Evolutionary conservation across 2,113 vertebrate species (phyloP).

Genomic region (Paramormyrops kingsleyae): DNA sequence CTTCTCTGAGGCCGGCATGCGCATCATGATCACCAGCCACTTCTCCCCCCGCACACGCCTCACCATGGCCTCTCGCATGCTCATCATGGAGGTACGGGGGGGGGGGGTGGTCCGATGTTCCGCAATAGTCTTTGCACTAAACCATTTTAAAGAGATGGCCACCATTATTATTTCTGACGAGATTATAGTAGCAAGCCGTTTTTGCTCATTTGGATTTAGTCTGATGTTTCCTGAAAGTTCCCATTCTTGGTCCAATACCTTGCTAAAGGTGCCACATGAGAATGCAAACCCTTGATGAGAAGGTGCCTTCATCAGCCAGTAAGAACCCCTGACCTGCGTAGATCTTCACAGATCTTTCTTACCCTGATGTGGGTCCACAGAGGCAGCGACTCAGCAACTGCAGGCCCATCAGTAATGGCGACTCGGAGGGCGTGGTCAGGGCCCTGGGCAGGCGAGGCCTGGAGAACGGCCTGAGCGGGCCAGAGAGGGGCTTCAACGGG

Average conservation of each 20-base stretch:
- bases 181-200: background rate
- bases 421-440: slow-evolving; percentile 75
- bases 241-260: background rate
- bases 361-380: slow-evolving; percentile 54
- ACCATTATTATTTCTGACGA: background rate
- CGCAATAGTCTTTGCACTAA: background rate
- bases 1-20: slow-evolving; percentile 76
- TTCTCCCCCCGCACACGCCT: slow-evolving; percentile 77
- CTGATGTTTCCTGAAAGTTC: background rate
- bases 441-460: slow-evolving; percentile 69
- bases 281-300: background rate
- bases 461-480: slow-evolving; percentile 74
- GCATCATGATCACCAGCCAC: slow-evolving; percentile 82
- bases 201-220: background rate
- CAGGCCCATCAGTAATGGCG: slow-evolving; percentile 72
- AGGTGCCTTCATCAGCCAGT: background rate
- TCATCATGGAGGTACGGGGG: slow-evolving; percentile 73
- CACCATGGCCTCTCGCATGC: slow-evolving; percentile 80
- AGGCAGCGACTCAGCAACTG: slow-evolving; percentile 88
- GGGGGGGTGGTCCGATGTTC: background rate
- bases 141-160: background rate
- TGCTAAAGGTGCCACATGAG: background rate
- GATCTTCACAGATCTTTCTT: background rate
- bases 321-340: background rate
- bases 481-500: slow-evolving; percentile 63